These are phyloP conservation scores for Nothoprocta perdicaria DNA, from an alignment of 2,113 vertebrate genomes.

Conservation along the genomic window DNA sequence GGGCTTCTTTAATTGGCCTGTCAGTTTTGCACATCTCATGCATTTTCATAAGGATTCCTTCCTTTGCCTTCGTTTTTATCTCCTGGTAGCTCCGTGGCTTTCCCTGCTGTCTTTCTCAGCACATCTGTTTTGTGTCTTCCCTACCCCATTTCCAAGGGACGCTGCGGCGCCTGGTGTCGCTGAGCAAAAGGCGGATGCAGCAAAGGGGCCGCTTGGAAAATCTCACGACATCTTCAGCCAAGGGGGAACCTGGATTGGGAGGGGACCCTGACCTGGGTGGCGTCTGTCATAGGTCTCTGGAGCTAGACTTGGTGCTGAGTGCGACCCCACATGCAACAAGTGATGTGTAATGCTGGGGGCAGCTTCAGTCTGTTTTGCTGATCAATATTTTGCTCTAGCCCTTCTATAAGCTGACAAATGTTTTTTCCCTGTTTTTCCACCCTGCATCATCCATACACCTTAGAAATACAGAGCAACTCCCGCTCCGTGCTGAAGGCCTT, in stretches of 20 bases:
- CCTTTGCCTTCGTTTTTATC: neutral
- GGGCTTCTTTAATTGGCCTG: constrained; percentile 47
- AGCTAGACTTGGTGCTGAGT: neutral
- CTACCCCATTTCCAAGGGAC: neutral
- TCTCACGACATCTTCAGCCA: neutral
- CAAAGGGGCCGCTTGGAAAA: neutral
- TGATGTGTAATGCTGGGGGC: neutral
- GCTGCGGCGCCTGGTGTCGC: neutral
- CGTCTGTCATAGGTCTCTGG: neutral
- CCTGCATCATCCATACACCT: neutral
- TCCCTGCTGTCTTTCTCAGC: neutral
- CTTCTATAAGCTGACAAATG: neutral
- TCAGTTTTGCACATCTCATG: constrained; percentile 46
- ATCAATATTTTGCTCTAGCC: neutral
- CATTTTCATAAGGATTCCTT: constrained; percentile 59
- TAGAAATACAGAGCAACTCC: neutral
- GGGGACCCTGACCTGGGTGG: fast-evolving
- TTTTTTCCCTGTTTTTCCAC: neutral
- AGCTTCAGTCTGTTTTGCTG: neutral
- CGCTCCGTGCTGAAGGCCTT: neutral
- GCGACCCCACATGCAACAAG: neutral
- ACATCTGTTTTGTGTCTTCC: neutral
- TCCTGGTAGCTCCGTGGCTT: constrained; percentile 14
- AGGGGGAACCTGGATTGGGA: neutral
- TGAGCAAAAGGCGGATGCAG: constrained; percentile 9